A percentile compares a stretch with the other conserved stretches of the same genome.
Evolutionary conservation across 2,888 invertebrate species (phyloP).

Genomic region (Zygogramma bicolorata): DNA sequence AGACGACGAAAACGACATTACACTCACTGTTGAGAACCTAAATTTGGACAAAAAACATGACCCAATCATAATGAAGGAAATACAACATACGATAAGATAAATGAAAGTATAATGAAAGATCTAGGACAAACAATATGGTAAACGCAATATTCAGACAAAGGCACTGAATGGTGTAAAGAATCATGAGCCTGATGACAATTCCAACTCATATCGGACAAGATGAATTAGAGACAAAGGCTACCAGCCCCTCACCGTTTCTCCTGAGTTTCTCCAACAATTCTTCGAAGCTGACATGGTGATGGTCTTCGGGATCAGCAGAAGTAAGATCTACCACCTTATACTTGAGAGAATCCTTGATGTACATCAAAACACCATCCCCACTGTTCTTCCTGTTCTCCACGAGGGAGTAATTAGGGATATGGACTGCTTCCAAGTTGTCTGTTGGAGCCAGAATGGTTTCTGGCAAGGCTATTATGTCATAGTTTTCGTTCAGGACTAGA

Average conservation of each 20-base stretch:
- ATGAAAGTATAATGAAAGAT: too few species aligned
- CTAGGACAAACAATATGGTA: too few species aligned
- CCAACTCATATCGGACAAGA: too few species aligned
- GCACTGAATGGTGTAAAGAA: too few species aligned
- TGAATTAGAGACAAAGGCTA: too few species aligned
- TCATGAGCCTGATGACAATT: too few species aligned
- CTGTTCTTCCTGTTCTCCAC: slow-evolving; percentile 56
- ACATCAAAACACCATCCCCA: slow-evolving; percentile 57
- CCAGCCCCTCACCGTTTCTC: slow-evolving; percentile 49
- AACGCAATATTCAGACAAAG: too few species aligned
- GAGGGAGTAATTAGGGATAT: slow-evolving; percentile 57
- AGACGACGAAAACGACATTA: too few species aligned
- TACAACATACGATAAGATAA: too few species aligned
- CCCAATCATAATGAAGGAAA: too few species aligned
- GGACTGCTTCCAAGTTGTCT: slow-evolving; percentile 56
- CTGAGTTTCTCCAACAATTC: slow-evolving; percentile 55
- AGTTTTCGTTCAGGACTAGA: slow-evolving; percentile 56
- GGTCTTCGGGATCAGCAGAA: slow-evolving; percentile 49
- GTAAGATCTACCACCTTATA: slow-evolving; percentile 58
- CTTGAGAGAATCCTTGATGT: slow-evolving; percentile 59
- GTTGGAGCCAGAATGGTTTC: slow-evolving; percentile 57
- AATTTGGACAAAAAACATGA: too few species aligned
- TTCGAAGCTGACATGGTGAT: slow-evolving; percentile 52
- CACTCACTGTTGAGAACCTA: too few species aligned
- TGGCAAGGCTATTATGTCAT: slow-evolving; percentile 57